phyloP scores from a whole-genome alignment of 2,113 vertebrate species.

The Parotia lawesii region DNA sequence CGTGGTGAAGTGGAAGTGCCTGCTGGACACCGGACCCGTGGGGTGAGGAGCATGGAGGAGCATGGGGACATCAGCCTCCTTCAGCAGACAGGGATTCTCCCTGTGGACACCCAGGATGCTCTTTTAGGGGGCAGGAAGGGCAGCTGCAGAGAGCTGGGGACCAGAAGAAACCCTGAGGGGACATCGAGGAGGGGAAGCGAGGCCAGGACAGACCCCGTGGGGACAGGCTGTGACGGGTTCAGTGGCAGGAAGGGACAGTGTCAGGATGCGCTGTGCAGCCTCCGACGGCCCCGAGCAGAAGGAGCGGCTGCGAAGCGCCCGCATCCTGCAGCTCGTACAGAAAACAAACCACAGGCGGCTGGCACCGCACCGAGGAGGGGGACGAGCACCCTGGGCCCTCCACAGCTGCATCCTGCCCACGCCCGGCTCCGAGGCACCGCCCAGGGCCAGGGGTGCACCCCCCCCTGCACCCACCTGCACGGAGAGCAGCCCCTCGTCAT shows the following conservation, averaged over 20 bases:
- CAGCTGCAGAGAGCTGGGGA: background rate
- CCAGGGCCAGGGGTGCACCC: background rate
- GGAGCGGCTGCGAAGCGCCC: background rate
- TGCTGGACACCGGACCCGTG: accelerated
- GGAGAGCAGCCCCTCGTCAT: slow-evolving; percentile 80
- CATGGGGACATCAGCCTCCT: accelerated
- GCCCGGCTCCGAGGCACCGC: background rate
- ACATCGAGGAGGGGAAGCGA: background rate
- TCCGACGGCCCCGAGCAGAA: accelerated
- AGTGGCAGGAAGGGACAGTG: background rate
- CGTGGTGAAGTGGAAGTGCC: background rate
- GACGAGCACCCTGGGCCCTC: background rate
- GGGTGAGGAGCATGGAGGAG: background rate
- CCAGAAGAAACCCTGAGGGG: background rate
- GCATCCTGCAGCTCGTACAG: background rate
- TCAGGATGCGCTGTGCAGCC: accelerated
- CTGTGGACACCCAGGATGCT: background rate
- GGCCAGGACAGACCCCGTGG: background rate
- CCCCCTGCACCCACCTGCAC: slow-evolving; percentile 78
- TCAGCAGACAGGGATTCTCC: background rate
- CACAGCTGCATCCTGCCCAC: background rate
- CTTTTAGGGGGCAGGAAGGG: background rate
- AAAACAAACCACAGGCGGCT: background rate
- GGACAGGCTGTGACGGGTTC: background rate
- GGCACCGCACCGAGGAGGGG: background rate